A percentile compares a stretch with the other conserved stretches of the same genome.
phyloP scores from a whole-genome alignment of 2,113 vertebrate genomes.

The Python bivittatus region DNA sequence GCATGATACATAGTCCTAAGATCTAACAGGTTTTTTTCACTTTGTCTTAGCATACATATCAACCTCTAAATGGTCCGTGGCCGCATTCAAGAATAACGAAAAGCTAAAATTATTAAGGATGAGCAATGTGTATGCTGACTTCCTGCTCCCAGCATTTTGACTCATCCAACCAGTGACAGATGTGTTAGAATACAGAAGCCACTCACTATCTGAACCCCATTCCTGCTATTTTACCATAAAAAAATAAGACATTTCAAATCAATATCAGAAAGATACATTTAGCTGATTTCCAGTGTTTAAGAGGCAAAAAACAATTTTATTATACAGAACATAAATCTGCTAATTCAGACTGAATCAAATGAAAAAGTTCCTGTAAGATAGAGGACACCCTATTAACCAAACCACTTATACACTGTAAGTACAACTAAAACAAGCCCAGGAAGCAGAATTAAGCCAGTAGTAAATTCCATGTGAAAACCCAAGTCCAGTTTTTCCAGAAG shows the following conservation, averaged over 20 bases:
- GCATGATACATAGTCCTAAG: neutral
- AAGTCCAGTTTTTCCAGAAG: neutral
- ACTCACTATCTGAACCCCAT: neutral
- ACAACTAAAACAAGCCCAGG: neutral
- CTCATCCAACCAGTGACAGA: neutral
- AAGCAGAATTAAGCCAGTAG: neutral
- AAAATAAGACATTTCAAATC: neutral
- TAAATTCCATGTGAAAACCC: slow-evolving; percentile 1
- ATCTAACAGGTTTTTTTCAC: neutral
- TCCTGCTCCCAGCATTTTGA: neutral
- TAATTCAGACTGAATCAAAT: slow-evolving; percentile 52
- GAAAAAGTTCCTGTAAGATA: slow-evolving; percentile 39
- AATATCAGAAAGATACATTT: slow-evolving; percentile 43
- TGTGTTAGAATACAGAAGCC: neutral
- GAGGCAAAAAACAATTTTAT: slow-evolving; percentile 60
- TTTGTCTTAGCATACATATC: neutral
- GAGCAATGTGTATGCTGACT: neutral
- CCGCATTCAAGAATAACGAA: neutral
- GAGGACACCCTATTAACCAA: slow-evolving; percentile 35
- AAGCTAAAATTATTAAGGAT: neutral
- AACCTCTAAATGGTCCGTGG: neutral
- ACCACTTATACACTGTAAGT: slow-evolving; percentile 22
- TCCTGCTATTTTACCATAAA: neutral
- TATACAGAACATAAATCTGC: slow-evolving; percentile 64
- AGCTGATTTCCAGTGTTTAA: slow-evolving; percentile 57